phyloP scores from a whole-genome alignment of 1,140 invertebrate genomes.

The Goniozus legneri region DNA sequence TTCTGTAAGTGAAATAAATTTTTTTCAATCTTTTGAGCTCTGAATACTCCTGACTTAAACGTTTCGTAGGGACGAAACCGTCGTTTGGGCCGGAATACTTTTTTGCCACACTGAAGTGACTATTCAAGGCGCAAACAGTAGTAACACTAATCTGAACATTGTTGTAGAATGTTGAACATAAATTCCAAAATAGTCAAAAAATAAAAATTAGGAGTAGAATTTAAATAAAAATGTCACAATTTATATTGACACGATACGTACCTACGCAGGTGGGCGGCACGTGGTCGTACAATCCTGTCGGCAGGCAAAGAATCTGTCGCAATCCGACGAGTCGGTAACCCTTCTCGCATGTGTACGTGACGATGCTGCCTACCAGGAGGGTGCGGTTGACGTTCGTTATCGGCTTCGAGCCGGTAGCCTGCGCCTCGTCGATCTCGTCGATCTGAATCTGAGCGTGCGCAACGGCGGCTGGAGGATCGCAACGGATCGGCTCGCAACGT shows the following conservation, averaged over 20 bases:
- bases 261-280: constrained; percentile 69
- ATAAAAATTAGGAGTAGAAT: too few relatives aligned
- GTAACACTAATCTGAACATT: too few relatives aligned
- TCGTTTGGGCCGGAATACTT: too few relatives aligned
- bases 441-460: constrained; percentile 67
- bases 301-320: constrained; percentile 66
- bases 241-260: constrained; percentile 53
- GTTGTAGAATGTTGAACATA: too few relatives aligned
- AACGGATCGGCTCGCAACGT: constrained; percentile 77
- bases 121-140: too few relatives aligned
- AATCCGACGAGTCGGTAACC: constrained; percentile 70
- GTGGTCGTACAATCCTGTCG: constrained; percentile 76
- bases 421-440: constrained; percentile 43
- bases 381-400: constrained; percentile 49
- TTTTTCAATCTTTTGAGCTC: too few relatives aligned
- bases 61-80: too few relatives aligned
- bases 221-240: too few relatives aligned
- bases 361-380: constrained; percentile 66
- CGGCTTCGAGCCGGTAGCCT: not conserved
- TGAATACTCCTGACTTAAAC: too few relatives aligned
- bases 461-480: constrained; percentile 70
- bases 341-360: constrained; percentile 73
- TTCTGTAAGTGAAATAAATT: too few relatives aligned
- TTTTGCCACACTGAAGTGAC: too few relatives aligned
- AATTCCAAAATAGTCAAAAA: too few relatives aligned